These are phyloP conservation scores for Neoitamus cyanurus DNA, from an alignment of 2,888 invertebrate species.

Conservation along the genomic window DNA sequence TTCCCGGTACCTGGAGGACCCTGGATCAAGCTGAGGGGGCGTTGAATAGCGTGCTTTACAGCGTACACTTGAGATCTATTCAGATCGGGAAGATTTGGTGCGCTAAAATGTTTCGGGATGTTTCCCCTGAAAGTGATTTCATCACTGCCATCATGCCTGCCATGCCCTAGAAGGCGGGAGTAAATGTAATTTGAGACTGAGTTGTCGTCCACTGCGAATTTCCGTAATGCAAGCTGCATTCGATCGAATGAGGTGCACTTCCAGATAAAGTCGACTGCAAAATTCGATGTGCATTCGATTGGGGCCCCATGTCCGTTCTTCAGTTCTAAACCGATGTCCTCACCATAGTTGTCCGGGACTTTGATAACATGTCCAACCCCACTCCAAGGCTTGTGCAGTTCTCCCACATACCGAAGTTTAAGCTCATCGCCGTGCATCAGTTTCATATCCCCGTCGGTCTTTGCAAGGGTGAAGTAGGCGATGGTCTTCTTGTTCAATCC, in stretches of 20 bases:
- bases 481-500: slow-evolving; percentile 98
- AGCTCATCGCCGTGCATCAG: slow-evolving; percentile 99
- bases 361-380: slow-evolving; percentile 98
- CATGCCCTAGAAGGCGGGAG: slow-evolving; percentile 93
- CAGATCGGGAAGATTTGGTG: slow-evolving; percentile 96
- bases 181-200: slow-evolving; percentile 99
- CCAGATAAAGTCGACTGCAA: slow-evolving; percentile 99
- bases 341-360: slow-evolving; percentile 95
- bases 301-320: slow-evolving; percentile 93
- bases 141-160: slow-evolving; percentile 94
- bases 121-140: slow-evolving; percentile 89
- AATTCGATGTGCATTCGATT: slow-evolving; percentile 92
- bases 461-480: slow-evolving; percentile 96
- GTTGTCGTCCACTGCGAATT: slow-evolving; percentile 95
- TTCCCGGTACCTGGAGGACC: slow-evolving; percentile 96
- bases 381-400: slow-evolving; percentile 95
- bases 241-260: slow-evolving; percentile 98
- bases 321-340: slow-evolving; percentile 97
- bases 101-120: slow-evolving; percentile 96
- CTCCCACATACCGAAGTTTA: slow-evolving; percentile 90
- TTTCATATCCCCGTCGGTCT: slow-evolving; percentile 98
- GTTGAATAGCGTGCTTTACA: slow-evolving; percentile 96
- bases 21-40: slow-evolving; percentile 96
- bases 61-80: slow-evolving; percentile 98
- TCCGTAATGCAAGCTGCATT: slow-evolving; percentile 94